Percentiles rank a stretch among this genome's conserved stretches.
These are phyloP conservation scores for Dendrolimus pini DNA, from an alignment of 2,888 invertebrate genomes.

Conservation along the genomic window DNA sequence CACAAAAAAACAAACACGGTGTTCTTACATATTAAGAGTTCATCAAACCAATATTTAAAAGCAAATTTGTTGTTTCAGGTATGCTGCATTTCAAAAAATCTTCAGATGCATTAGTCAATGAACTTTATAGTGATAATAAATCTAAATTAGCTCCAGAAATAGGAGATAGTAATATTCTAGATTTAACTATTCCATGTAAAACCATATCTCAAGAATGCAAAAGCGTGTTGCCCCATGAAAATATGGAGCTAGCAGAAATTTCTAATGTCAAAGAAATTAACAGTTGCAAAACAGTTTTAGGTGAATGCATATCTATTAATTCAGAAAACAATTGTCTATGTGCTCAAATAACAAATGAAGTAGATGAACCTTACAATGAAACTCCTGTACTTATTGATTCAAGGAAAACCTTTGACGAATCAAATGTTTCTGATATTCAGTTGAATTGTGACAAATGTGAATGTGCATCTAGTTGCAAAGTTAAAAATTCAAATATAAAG, in stretches of 20 bases:
- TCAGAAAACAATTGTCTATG: conserved; percentile 35
- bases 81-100: too few relatives aligned
- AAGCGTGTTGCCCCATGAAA: not conserved
- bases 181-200: not conserved
- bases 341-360: conserved; percentile 31
- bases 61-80: too few relatives aligned
- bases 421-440: conserved; percentile 6
- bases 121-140: too few relatives aligned
- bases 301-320: conserved; percentile 31
- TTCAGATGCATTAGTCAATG: too few relatives aligned
- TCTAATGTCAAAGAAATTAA: conserved; percentile 13
- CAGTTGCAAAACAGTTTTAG: conserved; percentile 38
- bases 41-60: too few relatives aligned
- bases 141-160: not conserved
- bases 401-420: conserved; percentile 10
- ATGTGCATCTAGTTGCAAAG: conserved; percentile 26
- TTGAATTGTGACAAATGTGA: conserved; percentile 32
- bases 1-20: too few relatives aligned
- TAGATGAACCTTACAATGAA: conserved; percentile 24
- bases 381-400: conserved; percentile 14
- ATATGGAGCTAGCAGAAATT: conserved; percentile 2
- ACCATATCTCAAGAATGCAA: not conserved
- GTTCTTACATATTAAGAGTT: too few relatives aligned
- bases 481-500: conserved; percentile 8
- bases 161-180: not conserved